phyloP scores from a whole-genome alignment of 2,797 vertebrate genomes.

The Takifugu rubripes region DNA sequence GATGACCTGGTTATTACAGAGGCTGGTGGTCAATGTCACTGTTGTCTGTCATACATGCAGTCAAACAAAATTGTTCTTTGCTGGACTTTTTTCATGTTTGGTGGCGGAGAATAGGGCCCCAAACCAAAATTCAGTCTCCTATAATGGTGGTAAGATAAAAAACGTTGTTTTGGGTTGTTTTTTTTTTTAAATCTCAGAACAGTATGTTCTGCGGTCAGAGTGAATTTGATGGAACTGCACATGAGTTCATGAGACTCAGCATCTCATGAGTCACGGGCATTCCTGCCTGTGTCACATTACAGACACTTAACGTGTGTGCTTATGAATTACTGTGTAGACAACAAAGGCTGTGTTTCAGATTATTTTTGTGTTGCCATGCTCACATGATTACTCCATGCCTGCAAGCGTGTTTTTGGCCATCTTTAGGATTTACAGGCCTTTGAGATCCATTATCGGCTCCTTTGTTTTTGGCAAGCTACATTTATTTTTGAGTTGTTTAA shows the following conservation, averaged over 20 bases:
- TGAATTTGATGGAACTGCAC: not conserved
- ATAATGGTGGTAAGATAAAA: not conserved
- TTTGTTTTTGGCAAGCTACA: no score
- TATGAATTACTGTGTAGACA: not conserved
- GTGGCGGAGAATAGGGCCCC: no score
- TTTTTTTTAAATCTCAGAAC: not conserved
- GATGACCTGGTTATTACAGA: slow-evolving; percentile 64
- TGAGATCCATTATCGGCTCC: no score
- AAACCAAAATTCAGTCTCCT: no score
- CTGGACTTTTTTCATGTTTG: slow-evolving; percentile 9
- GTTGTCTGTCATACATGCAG: slow-evolving; percentile 30
- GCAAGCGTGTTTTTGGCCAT: not conserved
- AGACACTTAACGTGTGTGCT: not conserved
- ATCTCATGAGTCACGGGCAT: not conserved
- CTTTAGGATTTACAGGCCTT: not conserved
- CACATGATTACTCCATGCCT: slow-evolving; percentile 1
- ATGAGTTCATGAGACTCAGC: not conserved
- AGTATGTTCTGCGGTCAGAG: not conserved
- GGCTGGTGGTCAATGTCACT: slow-evolving; percentile 47
- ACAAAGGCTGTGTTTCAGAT: not conserved
- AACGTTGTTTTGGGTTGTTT: not conserved
- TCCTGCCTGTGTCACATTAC: not conserved
- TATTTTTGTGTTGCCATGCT: not conserved
- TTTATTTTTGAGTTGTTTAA: no score
- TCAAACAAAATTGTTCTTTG: slow-evolving; percentile 21